Evolutionary conservation across 2,888 invertebrate genomes (phyloP).

Genomic region (Ophioninae sp.): DNA sequence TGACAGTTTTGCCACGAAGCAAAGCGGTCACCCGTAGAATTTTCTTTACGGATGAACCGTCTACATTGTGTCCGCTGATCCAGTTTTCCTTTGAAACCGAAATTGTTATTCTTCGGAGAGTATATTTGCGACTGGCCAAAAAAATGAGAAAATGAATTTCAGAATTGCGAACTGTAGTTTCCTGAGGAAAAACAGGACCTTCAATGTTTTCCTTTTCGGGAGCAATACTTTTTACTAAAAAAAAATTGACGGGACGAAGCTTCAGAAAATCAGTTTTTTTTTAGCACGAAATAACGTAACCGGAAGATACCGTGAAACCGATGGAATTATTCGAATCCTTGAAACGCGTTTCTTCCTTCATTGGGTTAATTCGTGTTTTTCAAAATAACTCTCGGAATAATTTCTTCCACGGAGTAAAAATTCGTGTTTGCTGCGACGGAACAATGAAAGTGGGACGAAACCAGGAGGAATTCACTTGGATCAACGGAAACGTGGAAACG

Average conservation of each 20-base stretch:
- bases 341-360: not conserved
- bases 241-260: not conserved
- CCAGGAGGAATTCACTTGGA: slow-evolving; percentile 1
- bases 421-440: not conserved
- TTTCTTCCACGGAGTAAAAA: not conserved
- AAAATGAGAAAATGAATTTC: not conserved
- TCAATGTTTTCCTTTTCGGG: not conserved
- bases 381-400: not conserved
- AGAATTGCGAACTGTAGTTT: not conserved
- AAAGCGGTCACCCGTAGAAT: not conserved
- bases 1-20: not conserved
- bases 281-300: not conserved
- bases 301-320: not conserved
- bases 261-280: not conserved
- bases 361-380: not conserved
- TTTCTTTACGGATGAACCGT: not conserved
- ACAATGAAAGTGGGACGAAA: not conserved
- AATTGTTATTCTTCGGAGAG: not conserved
- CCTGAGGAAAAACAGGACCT: not conserved
- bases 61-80: not conserved
- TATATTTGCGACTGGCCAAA: not conserved
- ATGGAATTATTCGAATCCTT: not conserved
- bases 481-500: slow-evolving; percentile 25
- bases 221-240: not conserved
- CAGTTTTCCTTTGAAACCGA: not conserved